A percentile compares a stretch with the other conserved stretches of the same genome.
phyloP scores from a whole-genome alignment of 2,113 vertebrate genomes.

The Mesitornis unicolor region DNA sequence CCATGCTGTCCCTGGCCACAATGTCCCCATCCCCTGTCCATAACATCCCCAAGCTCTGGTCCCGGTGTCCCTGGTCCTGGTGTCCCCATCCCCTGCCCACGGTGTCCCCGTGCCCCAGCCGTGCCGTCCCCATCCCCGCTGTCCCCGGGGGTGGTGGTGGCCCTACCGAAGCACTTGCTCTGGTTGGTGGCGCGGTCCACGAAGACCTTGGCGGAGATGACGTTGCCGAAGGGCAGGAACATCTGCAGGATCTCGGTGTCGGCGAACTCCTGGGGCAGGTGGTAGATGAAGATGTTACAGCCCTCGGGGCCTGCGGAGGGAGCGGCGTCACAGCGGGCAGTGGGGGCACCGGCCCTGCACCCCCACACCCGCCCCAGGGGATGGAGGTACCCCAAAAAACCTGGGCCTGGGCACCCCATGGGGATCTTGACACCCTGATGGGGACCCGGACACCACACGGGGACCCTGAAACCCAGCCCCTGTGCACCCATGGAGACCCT shows the following conservation, averaged over 20 bases:
- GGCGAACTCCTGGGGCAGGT: constrained; percentile 97
- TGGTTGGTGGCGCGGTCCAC: constrained; percentile 97
- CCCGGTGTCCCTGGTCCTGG: background rate
- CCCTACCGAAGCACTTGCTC: constrained; percentile 97
- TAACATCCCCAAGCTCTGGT: too few relatives aligned
- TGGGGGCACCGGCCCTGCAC: background rate
- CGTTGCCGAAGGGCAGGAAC: constrained; percentile 96
- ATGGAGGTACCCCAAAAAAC: too few relatives aligned
- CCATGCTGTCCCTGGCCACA: too few relatives aligned
- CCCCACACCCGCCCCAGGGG: background rate
- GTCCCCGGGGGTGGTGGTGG: background rate
- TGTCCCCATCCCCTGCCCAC: too few relatives aligned
- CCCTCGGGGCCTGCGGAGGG: constrained; percentile 87
- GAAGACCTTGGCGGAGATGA: constrained; percentile 98
- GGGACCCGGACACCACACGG: too few relatives aligned
- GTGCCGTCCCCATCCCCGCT: background rate
- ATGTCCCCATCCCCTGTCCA: too few relatives aligned
- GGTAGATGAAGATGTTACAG: constrained; percentile 99
- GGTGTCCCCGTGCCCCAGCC: background rate
- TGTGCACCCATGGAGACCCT: too few relatives aligned
- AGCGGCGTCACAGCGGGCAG: background rate
- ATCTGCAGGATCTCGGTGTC: constrained; percentile 97
- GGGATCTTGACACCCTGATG: too few relatives aligned
- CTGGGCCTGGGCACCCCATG: too few relatives aligned
- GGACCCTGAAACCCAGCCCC: background rate